These are phyloP conservation scores for Tetramorium alpestre DNA, from an alignment of 1,140 invertebrate species.

Conservation along the genomic window DNA sequence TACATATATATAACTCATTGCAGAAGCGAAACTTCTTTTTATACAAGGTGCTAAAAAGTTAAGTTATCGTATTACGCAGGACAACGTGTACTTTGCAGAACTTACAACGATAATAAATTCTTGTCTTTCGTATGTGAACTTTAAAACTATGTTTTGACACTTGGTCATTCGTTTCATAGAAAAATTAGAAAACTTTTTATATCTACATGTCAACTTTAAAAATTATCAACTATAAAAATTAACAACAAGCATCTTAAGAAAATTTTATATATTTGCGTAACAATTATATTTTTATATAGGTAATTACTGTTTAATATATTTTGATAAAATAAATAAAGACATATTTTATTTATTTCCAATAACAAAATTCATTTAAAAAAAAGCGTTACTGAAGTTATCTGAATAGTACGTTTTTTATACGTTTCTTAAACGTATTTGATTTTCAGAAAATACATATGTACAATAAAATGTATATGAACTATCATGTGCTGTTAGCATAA, in stretches of 20 bases:
- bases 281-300: background rate
- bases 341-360: background rate
- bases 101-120: background rate
- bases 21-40: background rate
- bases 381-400: background rate
- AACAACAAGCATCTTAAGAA: background rate
- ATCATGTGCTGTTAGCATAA: too few relatives aligned
- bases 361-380: background rate
- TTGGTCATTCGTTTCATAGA: background rate
- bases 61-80: background rate
- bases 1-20: background rate
- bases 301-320: background rate
- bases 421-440: too few relatives aligned
- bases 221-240: background rate
- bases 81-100: background rate
- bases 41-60: background rate
- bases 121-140: background rate
- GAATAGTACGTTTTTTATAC: too few relatives aligned
- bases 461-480: too few relatives aligned
- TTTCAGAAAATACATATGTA: too few relatives aligned
- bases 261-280: background rate
- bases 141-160: background rate
- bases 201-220: background rate
- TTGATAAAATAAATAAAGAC: constrained; percentile 1
- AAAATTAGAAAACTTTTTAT: background rate